phyloP scores from a whole-genome alignment of 2,113 vertebrate species.

The Litocranius walleri region DNA sequence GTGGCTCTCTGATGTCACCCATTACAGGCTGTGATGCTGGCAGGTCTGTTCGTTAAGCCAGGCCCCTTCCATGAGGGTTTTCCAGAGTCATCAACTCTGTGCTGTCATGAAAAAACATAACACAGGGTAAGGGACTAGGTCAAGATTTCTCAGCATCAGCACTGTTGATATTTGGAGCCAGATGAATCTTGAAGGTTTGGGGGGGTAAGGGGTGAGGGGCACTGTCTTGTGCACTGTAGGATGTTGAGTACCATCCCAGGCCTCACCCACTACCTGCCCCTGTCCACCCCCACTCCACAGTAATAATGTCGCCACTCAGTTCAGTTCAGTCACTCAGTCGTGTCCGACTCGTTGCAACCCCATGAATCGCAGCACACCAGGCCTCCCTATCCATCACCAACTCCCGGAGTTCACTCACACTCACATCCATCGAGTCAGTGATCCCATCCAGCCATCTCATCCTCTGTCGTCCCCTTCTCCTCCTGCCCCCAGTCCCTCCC shows the following conservation, averaged over 20 bases:
- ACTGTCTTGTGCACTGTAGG: neutral
- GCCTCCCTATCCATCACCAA: too few relatives aligned
- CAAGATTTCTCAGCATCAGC: neutral
- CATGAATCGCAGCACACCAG: too few relatives aligned
- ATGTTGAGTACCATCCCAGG: neutral
- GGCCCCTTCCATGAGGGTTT: neutral
- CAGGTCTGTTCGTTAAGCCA: neutral
- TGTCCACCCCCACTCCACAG: neutral
- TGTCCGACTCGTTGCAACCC: too few relatives aligned
- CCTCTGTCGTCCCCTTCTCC: too few relatives aligned
- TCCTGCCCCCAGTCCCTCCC: too few relatives aligned
- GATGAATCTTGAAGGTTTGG: neutral
- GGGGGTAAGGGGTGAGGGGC: fast-evolving
- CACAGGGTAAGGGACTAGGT: neutral
- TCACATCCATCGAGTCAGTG: too few relatives aligned
- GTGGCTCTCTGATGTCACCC: neutral
- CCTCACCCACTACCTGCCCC: neutral
- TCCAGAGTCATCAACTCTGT: neutral
- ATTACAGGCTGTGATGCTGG: neutral
- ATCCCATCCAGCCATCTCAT: too few relatives aligned
- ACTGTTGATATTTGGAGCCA: neutral
- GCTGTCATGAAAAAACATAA: neutral
- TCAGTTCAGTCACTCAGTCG: too few relatives aligned
- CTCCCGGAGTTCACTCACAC: too few relatives aligned
- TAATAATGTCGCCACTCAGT: neutral